These are phyloP conservation scores for Oreochromis aureus DNA, from an alignment of 2,113 vertebrate genomes.

Conservation along the genomic window DNA sequence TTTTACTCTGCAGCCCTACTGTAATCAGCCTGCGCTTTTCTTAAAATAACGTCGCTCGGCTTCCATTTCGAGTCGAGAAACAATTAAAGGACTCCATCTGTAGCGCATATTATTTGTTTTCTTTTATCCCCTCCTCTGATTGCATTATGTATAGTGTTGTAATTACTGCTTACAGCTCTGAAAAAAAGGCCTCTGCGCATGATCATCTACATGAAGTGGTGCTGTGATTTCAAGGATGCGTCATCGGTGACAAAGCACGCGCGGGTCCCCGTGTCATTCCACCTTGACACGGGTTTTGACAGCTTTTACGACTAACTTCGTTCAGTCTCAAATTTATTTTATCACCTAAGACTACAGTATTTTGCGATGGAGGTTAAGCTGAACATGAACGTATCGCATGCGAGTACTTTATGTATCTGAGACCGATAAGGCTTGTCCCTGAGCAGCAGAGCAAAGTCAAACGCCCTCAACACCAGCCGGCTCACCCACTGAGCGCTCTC, in stretches of 20 bases:
- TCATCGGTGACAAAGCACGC: background rate
- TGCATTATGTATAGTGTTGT: conserved; percentile 9
- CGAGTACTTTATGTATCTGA: conserved; percentile 10
- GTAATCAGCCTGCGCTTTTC: conserved; percentile 36
- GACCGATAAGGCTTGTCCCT: conserved; percentile 34
- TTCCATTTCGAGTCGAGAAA: conserved; percentile 29
- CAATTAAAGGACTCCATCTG: conserved; percentile 43
- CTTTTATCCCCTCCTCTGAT: background rate
- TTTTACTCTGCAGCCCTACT: conserved; percentile 7
- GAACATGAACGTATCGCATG: background rate
- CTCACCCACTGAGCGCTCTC: background rate
- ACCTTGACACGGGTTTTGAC: conserved; percentile 16
- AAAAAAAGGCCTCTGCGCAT: background rate
- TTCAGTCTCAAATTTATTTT: background rate
- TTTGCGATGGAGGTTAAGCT: background rate
- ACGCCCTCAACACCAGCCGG: background rate
- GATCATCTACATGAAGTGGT: background rate
- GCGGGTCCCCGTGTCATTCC: background rate
- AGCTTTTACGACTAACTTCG: background rate
- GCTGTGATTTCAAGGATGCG: background rate
- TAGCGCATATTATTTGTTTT: background rate
- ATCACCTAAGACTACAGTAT: background rate
- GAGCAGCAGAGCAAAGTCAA: conserved; percentile 20
- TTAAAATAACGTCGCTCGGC: background rate
- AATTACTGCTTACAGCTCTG: conserved; percentile 20